Evolutionary conservation across 2,888 invertebrate genomes (phyloP).

Genomic region (Cheilosia vernalis): DNA sequence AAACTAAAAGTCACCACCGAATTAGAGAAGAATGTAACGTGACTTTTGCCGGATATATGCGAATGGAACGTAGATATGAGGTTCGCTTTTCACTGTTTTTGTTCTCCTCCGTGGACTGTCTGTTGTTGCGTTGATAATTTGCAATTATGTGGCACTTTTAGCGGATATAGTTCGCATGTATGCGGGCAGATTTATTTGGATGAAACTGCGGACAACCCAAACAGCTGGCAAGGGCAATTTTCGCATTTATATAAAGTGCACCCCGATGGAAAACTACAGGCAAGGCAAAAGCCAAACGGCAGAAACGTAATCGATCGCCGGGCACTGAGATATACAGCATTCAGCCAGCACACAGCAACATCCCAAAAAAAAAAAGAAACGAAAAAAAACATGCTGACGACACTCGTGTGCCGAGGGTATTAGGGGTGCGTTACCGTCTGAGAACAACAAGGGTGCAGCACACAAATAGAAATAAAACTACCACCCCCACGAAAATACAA

Average conservation of each 20-base stretch:
- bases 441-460: conserved; percentile 63
- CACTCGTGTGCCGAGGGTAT: conserved; percentile 28
- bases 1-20: conserved; percentile 50
- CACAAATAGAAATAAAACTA: conserved; percentile 37
- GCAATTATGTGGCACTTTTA: conserved; percentile 67
- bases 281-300: conserved; percentile 6
- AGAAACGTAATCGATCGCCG: conserved; percentile 57
- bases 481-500: conserved; percentile 38
- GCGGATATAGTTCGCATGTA: conserved; percentile 33
- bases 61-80: conserved; percentile 49
- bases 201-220: background rate
- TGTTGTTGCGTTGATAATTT: conserved; percentile 45
- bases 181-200: conserved; percentile 24
- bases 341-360: conserved; percentile 30
- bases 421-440: conserved; percentile 58
- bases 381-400: conserved; percentile 44
- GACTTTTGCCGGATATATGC: conserved; percentile 63
- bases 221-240: conserved; percentile 27
- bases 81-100: background rate
- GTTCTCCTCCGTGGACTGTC: background rate
- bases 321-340: conserved; percentile 26
- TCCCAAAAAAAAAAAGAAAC: conserved; percentile 16
- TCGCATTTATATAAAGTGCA: background rate
- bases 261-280: background rate
- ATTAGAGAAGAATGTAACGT: conserved; percentile 48